phyloP scores from a whole-genome alignment of 2,113 vertebrate species.

The Cheilinus undulatus region DNA sequence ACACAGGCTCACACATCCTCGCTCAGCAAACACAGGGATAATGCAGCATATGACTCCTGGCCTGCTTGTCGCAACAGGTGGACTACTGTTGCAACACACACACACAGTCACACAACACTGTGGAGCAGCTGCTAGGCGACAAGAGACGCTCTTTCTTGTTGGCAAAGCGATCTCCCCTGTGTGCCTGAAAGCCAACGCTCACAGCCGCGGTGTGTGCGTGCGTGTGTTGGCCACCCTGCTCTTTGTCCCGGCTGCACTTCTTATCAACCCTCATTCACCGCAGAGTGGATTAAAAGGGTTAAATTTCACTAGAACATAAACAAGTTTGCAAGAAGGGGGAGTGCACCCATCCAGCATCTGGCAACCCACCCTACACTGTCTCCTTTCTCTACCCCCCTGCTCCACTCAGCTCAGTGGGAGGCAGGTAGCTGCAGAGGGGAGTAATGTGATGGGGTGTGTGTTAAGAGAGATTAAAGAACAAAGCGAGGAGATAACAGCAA shows the following conservation, averaged over 20 bases:
- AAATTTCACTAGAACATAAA: constrained; percentile 75
- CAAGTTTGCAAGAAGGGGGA: neutral
- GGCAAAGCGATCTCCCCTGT: constrained; percentile 54
- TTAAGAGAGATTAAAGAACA: constrained; percentile 45
- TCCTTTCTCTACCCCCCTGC: constrained; percentile 48
- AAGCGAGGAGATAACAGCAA: constrained; percentile 29
- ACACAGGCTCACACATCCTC: constrained; percentile 47
- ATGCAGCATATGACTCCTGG: constrained; percentile 57
- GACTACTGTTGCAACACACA: constrained; percentile 65
- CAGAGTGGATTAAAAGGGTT: constrained; percentile 71
- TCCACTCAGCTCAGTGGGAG: constrained; percentile 35
- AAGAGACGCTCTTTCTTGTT: constrained; percentile 58
- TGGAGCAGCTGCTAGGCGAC: constrained; percentile 72
- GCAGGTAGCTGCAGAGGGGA: constrained; percentile 14
- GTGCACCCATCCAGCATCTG: constrained; percentile 73
- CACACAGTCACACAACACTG: constrained; percentile 25
- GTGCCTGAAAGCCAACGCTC: constrained; percentile 43
- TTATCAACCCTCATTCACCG: constrained; percentile 63
- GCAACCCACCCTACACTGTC: constrained; percentile 37
- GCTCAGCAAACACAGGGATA: constrained; percentile 56
- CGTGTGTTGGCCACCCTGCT: constrained; percentile 19
- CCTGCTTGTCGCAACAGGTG: constrained; percentile 73
- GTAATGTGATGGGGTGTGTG: neutral
- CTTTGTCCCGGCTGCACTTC: constrained; percentile 58
- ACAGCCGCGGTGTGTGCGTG: constrained; percentile 12